These are phyloP conservation scores for Lemur catta DNA, from an alignment of 2,797 vertebrate species.

Conservation along the genomic window DNA sequence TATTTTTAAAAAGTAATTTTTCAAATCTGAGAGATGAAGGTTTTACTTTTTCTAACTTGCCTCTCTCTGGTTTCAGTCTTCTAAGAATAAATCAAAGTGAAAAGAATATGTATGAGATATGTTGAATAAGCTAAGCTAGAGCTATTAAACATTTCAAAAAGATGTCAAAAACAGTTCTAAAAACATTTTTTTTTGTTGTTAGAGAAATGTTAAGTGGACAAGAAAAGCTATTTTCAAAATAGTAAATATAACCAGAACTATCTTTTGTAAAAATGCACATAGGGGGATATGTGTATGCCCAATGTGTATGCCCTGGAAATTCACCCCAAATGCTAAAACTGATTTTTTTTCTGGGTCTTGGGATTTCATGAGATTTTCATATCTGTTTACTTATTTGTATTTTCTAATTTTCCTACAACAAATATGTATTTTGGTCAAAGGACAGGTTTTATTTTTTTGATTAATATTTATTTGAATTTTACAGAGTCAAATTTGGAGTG, in stretches of 20 bases:
- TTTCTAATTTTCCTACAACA: conserved; percentile 15
- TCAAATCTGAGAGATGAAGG: conserved; percentile 28
- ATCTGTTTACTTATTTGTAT: not conserved
- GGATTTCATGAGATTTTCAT: not conserved
- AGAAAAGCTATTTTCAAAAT: not conserved
- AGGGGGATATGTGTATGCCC: not conserved
- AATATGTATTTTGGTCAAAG: not conserved
- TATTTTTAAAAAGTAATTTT: not conserved
- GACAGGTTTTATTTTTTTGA: not conserved
- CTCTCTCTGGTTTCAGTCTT: not conserved
- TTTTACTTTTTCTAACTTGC: not conserved
- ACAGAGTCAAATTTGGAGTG: not conserved
- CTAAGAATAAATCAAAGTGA: not conserved
- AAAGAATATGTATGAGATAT: not conserved
- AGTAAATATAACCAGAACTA: not conserved
- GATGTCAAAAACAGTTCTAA: not conserved
- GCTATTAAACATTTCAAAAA: not conserved
- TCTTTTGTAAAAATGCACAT: not conserved
- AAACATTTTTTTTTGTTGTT: not conserved
- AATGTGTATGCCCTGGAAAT: not conserved
- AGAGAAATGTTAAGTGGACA: not conserved
- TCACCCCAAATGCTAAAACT: conserved; percentile 14
- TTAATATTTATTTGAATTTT: conserved; percentile 9
- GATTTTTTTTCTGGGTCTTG: not conserved
- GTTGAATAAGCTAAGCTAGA: not conserved